Evolutionary conservation across 2,113 vertebrate species (phyloP), one percentile per base, ranked within the genome.

Genomic region (Chloropsis hardwickii): DNA sequence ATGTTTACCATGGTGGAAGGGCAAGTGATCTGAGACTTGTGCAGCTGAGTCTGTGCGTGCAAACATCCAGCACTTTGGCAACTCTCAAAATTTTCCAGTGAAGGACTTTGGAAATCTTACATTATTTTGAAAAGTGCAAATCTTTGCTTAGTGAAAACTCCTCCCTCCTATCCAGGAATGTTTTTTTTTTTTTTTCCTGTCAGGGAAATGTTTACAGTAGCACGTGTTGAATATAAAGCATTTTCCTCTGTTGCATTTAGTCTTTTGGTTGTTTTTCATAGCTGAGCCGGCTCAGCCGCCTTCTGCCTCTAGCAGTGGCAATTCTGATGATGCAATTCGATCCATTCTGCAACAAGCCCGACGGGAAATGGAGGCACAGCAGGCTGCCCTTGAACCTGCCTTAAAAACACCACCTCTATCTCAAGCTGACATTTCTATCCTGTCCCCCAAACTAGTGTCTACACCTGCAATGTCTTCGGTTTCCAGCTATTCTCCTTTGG

Each of bases 341-440:
- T 99, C 99, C 97, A 99, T 99, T 97, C 97, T 99, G 78, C 99
- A 99, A 97, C 99, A 99, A 97, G 99, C 99, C 82, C 98, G 99
- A 92, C 98, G 99, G 11, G 99, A 99, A 97, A 99, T 99, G 99
- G 99, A 99, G 97, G 99, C 99, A 94, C 99, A 99, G 97, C 99
- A 99, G 98, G 98, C 98, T 23, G 98, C 98, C 86, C 98, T 99
- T 71, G 99, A 99, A 97, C 99, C 99, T 91, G 97, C 98, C 97
- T 98, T 99, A 97, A 99, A 99, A 97, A 98, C 98, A 66, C 94
- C 98, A 35, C 98, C 98, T 14, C 93, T 99, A 65, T 97, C 99
- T 96, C 99, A 99, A 93, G 97, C 99, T 42, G 99, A 99, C 94
- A 96, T 99, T 67, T 79, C 98, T 92, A 97, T 99, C 93, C 97